Evolutionary conservation across 1,140 invertebrate genomes (phyloP), one percentile per base, ranked within the genome.

Genomic region (Cyclina sinensis): DNA sequence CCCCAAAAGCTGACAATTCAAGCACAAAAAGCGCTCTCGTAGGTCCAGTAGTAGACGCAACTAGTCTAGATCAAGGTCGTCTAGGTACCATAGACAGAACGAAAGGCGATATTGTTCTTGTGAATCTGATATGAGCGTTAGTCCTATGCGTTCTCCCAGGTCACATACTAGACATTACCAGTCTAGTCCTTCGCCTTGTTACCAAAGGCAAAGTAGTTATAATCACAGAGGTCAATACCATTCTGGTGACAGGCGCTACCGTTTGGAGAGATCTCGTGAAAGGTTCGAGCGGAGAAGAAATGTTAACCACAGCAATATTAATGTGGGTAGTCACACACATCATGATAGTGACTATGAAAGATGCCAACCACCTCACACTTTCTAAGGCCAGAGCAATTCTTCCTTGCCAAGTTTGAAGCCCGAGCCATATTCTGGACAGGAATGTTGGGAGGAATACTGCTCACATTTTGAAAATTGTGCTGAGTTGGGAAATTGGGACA

Each of bases 391-490:
- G 3, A 18, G 51, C 7, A 24, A 62, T 27, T 27, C 57, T 4
- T 62, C 57, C 7, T 1, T 62, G 14, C 57, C 24, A 4, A 62
- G 57, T 62, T 27, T 62, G 21, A 90, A 90, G 76, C 88, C 88
- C n/a, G 89, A 90, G 7, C 62, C 82, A 14, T 89, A 73, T 86
- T n/a, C 32, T 74, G 82, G 88, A 59, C 18, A 62, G 12, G 54
- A 89, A 27, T 18, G 11, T 27, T 78, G 70, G 70, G 81, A 89
- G 16, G 27, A 80, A 43, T 80, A 87, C 24, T 18, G 9, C 43
- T 80, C 85, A 32, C 85, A 74, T 73, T 87, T 80, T 70, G 59
- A 80, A 87, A 68, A 80, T 30, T 87, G 85, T 70, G 62, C 85
- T 35, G 85, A 87, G 24, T n/a, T 87, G n/a, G 74, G 74, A 18